Conservation (phyloP, 1,140 invertebrate genomes). For the Parasteatoda tepidariorum region DNA sequence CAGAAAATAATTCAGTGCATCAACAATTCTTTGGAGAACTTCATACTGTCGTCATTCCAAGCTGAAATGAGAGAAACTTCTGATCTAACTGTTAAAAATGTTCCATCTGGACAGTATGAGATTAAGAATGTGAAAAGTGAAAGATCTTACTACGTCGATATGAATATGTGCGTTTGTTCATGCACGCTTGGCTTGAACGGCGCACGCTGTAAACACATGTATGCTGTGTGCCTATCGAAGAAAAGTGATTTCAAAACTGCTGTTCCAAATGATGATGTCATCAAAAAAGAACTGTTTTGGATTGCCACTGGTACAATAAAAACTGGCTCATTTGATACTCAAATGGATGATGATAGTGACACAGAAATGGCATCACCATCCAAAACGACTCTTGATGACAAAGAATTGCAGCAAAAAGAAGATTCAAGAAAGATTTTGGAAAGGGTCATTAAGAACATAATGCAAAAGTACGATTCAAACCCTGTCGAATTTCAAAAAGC, state of each 20-base stretch:
- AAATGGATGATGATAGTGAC: conserved; percentile 35
- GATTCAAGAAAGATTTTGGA: conserved; percentile 51
- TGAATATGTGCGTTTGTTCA: conserved; percentile 57
- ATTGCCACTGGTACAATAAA: conserved; percentile 51
- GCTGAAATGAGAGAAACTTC: conserved; percentile 50
- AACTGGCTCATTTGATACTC: conserved; percentile 30
- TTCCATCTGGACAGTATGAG: conserved; percentile 33
- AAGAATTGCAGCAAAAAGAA: conserved; percentile 16
- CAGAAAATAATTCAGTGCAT: conserved; percentile 53
- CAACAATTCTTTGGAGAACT: conserved; percentile 44
- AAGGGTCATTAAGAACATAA: conserved; percentile 42
- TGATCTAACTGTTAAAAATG: not conserved
- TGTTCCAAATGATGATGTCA: conserved; percentile 53
- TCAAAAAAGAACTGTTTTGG: conserved; percentile 57
- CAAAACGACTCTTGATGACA: not conserved
- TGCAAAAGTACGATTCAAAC: conserved; percentile 54
- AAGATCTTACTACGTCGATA: conserved; percentile 44
- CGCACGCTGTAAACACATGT: conserved; percentile 45
- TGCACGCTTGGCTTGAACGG: conserved; percentile 46
- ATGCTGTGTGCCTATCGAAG: conserved; percentile 34
- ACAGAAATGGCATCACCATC: not conserved
- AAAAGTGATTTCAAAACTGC: conserved; percentile 30
- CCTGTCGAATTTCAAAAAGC: conserved; percentile 47
- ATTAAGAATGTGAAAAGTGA: conserved; percentile 28
- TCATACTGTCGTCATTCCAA: conserved; percentile 20